Evolutionary conservation across 2,797 vertebrate genomes (phyloP).

Genomic region (Pangasius djambal): DNA sequence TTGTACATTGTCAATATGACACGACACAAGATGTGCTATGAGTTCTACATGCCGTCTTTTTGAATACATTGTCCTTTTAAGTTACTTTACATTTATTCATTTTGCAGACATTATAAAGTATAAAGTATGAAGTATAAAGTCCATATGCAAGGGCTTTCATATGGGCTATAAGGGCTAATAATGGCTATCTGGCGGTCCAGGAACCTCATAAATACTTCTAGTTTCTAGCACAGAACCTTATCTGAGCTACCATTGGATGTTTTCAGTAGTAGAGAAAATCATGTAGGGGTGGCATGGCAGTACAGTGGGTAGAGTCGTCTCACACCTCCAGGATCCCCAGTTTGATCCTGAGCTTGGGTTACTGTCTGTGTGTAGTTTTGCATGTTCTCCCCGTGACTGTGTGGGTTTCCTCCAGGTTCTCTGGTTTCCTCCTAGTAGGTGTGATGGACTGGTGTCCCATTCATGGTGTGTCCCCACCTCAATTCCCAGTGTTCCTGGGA

Average conservation of each 20-base stretch:
- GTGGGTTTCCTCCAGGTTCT: neutral
- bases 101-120: neutral
- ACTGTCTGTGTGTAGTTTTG: neutral
- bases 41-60: neutral
- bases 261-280: neutral
- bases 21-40: neutral
- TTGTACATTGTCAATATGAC: neutral
- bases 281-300: neutral
- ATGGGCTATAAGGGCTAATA: neutral
- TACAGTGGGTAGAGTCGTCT: neutral
- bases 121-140: neutral
- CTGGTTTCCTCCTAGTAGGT: neutral
- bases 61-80: neutral
- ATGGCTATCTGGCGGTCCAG: neutral
- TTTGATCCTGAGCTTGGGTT: neutral
- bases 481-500: too few species aligned
- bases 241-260: neutral
- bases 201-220: neutral
- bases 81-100: neutral
- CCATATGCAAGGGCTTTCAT: neutral
- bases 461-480: neutral
- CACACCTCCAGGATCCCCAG: neutral
- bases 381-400: neutral
- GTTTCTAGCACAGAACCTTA: neutral
- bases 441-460: neutral